These are phyloP conservation scores for Lates japonicus DNA, from an alignment of 2,797 vertebrate genomes.

Conservation along the genomic window DNA sequence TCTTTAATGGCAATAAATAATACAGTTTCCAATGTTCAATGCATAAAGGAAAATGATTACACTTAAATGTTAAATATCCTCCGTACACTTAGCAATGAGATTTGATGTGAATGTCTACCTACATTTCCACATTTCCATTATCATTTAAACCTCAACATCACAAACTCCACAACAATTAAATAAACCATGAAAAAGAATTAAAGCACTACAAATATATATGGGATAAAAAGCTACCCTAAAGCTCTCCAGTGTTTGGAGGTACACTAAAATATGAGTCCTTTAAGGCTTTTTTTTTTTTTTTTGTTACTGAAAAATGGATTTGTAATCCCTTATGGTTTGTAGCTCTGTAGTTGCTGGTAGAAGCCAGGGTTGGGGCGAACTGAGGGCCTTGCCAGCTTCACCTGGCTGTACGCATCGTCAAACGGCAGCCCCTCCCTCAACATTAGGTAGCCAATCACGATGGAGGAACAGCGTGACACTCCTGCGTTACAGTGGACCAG, in stretches of 20 bases:
- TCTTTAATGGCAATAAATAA: not conserved
- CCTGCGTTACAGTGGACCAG: slow-evolving; percentile 97
- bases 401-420: slow-evolving; percentile 88
- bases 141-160: not conserved
- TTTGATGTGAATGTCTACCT: not conserved
- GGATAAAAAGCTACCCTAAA: not conserved
- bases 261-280: not conserved
- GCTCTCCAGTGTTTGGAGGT: not conserved
- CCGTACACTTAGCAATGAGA: not conserved
- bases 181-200: not conserved
- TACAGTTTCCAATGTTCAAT: not conserved
- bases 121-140: not conserved
- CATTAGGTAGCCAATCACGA: slow-evolving; percentile 95
- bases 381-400: slow-evolving; percentile 90
- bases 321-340: slow-evolving; percentile 45
- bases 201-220: not conserved
- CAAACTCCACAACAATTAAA: not conserved
- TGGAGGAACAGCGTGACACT: slow-evolving; percentile 92
- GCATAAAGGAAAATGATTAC: not conserved
- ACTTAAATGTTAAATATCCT: not conserved
- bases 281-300: not conserved
- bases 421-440: slow-evolving; percentile 89
- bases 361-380: slow-evolving; percentile 81
- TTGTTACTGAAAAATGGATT: not conserved
- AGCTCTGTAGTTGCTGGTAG: slow-evolving; percentile 68